Evolutionary conservation across 2,113 vertebrate species (phyloP).

Genomic region (Hemiscyllium ocellatum): DNA sequence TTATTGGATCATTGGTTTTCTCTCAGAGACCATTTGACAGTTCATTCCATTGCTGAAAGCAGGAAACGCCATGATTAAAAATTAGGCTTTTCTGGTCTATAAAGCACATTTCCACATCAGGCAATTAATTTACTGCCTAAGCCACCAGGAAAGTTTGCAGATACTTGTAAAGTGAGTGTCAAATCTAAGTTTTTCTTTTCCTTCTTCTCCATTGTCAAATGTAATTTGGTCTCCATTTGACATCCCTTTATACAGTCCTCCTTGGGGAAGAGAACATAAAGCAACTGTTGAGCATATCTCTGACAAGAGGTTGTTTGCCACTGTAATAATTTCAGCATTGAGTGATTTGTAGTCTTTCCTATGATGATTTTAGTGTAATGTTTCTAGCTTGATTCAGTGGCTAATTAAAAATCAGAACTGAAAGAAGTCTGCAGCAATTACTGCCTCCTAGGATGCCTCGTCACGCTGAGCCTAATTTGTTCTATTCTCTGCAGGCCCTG

Average conservation of each 20-base stretch:
- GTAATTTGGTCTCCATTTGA: neutral
- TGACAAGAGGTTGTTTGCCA: neutral
- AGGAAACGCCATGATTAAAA: neutral
- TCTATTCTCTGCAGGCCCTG: conserved; percentile 33
- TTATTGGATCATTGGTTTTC: too few relatives aligned
- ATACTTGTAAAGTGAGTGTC: neutral
- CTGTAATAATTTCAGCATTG: neutral
- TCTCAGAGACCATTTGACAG: neutral
- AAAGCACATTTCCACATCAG: neutral
- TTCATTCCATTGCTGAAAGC: neutral
- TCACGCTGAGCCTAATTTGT: conserved; percentile 37
- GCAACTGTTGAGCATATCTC: neutral
- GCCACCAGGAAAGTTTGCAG: neutral
- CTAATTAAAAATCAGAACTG: conserved; percentile 40
- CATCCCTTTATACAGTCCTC: conserved; percentile 24
- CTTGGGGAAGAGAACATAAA: neutral
- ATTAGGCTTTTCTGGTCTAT: neutral
- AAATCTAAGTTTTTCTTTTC: neutral
- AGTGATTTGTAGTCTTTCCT: conserved; percentile 1
- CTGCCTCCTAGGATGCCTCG: conserved; percentile 30
- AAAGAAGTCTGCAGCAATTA: conserved; percentile 39
- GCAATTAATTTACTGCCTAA: neutral
- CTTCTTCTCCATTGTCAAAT: neutral
- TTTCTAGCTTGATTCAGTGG: neutral
- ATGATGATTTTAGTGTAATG: conserved; percentile 34